A percentile compares a stretch with the other conserved stretches of the same genome.
phyloP scores from a whole-genome alignment of 1,140 invertebrate genomes.

The Aradophagus sp. region DNA sequence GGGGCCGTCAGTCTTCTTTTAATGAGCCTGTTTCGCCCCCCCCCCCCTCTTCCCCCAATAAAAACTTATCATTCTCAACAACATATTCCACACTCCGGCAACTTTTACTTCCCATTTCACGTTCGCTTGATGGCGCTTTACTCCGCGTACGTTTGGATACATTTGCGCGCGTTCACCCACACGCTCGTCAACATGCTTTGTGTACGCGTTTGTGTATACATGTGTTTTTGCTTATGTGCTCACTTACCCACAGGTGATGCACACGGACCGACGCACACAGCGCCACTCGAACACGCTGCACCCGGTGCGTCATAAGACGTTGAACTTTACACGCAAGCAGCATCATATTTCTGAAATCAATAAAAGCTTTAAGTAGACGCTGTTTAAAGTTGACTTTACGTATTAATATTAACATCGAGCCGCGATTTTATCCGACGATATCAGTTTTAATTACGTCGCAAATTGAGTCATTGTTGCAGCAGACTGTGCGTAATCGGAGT shows the following conservation, averaged over 20 bases:
- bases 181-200: too few species aligned
- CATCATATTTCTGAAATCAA: slow-evolving; percentile 59
- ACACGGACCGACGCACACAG: slow-evolving; percentile 6
- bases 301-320: slow-evolving; percentile 56
- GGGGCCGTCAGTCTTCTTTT: slow-evolving; percentile 41
- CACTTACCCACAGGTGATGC: neutral
- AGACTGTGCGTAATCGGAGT: slow-evolving; percentile 11
- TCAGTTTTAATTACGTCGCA: slow-evolving; percentile 25
- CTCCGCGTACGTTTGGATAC: slow-evolving; percentile 33
- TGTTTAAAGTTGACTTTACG: slow-evolving; percentile 51
- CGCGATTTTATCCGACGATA: slow-evolving; percentile 38
- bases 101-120: slow-evolving; percentile 34
- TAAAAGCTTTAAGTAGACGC: slow-evolving; percentile 48
- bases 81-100: slow-evolving; percentile 42
- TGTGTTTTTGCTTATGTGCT: slow-evolving; percentile 9
- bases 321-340: slow-evolving; percentile 57
- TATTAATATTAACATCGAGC: slow-evolving; percentile 22
- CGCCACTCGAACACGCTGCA: slow-evolving; percentile 4
- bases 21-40: too few species aligned
- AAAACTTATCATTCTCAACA: slow-evolving; percentile 52
- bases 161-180: slow-evolving; percentile 15
- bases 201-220: slow-evolving; percentile 13
- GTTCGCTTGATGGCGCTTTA: too few species aligned
- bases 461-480: slow-evolving; percentile 22
- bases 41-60: slow-evolving; percentile 42